A percentile compares a stretch with the other conserved stretches of the same genome.
Conservation (phyloP, 2,888 invertebrate species). For the Gari tellinella region DNA sequence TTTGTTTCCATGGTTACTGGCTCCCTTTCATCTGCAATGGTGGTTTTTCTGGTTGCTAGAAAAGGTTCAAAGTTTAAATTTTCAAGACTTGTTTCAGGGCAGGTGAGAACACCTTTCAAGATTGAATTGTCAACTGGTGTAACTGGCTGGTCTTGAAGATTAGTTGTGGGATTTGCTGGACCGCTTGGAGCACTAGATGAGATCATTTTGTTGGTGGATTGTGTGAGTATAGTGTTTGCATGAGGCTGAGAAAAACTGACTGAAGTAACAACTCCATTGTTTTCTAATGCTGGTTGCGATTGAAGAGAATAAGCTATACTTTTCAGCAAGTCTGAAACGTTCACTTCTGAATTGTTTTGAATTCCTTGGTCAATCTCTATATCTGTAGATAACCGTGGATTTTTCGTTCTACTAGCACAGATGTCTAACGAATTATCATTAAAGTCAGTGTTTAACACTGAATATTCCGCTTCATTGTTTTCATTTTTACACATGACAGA, state of each 20-base stretch:
- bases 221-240: not conserved
- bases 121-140: constrained; percentile 16
- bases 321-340: too few species aligned
- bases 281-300: constrained; percentile 8
- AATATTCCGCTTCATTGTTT: constrained; percentile 2
- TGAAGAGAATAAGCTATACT: constrained; percentile 1
- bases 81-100: constrained; percentile 36
- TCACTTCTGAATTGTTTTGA: too few species aligned
- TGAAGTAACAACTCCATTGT: not conserved
- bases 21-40: too few species aligned
- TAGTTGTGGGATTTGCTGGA: too few species aligned
- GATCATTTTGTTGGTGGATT: not conserved
- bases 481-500: constrained; percentile 8
- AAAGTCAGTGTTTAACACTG: constrained; percentile 12
- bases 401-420: constrained; percentile 20
- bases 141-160: not conserved
- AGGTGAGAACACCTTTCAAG: constrained; percentile 48
- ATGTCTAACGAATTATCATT: constrained; percentile 12
- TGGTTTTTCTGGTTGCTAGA: too few species aligned
- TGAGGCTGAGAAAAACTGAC: not conserved
- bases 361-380: constrained; percentile 6
- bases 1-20: too few species aligned
- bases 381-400: constrained; percentile 30
- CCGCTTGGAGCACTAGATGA: not conserved
- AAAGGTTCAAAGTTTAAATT: constrained; percentile 21